These are phyloP conservation scores for Diarsia brunnea DNA, from an alignment of 2,888 invertebrate genomes.

Conservation along the genomic window DNA sequence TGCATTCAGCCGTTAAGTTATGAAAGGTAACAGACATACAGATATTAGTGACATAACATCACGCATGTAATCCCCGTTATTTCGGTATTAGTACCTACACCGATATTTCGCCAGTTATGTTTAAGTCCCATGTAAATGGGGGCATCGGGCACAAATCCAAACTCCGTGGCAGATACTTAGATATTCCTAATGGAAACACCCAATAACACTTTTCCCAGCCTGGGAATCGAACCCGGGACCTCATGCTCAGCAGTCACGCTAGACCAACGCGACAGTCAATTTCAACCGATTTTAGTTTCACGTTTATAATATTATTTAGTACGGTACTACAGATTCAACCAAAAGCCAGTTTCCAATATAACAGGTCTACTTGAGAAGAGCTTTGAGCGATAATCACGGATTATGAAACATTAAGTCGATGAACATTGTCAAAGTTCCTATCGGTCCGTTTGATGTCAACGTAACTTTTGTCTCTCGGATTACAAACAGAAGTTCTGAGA, in stretches of 20 bases:
- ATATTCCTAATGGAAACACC: too few species aligned
- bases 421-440: slow-evolving; percentile 34
- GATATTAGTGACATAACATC: too few species aligned
- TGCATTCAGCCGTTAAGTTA: not conserved
- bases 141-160: too few species aligned
- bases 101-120: too few species aligned
- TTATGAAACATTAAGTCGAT: slow-evolving; percentile 22
- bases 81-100: too few species aligned
- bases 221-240: too few species aligned
- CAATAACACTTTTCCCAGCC: too few species aligned
- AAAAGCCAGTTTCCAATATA: not conserved
- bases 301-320: not conserved
- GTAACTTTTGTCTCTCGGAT: slow-evolving; percentile 42
- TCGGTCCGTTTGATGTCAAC: slow-evolving; percentile 38
- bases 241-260: too few species aligned
- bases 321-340: not conserved
- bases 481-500: slow-evolving; percentile 23
- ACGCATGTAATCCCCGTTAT: too few species aligned
- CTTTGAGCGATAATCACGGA: slow-evolving; percentile 17
- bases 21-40: not conserved
- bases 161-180: too few species aligned
- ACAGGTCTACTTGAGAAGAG: not conserved
- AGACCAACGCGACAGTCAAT: too few species aligned
- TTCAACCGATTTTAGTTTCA: not conserved
- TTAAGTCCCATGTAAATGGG: too few species aligned